Percentiles rank a stretch among this genome's conserved stretches.
Conservation (phyloP, 2,113 vertebrate genomes). For the Prolemur simus region DNA sequence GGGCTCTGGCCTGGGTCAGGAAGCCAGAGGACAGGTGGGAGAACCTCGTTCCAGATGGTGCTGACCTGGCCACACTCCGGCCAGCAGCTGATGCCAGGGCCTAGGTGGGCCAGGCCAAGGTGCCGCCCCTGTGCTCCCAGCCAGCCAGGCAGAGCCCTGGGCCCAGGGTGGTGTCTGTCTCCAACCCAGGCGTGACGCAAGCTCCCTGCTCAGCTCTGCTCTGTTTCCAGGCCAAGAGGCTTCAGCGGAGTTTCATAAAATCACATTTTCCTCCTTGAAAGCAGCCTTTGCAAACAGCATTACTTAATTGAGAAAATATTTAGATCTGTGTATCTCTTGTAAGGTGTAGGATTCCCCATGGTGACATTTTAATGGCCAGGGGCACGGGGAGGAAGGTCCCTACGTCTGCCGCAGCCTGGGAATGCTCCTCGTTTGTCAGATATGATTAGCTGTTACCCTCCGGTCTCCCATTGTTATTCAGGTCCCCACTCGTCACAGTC, state of each 20-base stretch:
- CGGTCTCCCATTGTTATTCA: conserved; percentile 76
- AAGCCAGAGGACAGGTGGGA: background rate
- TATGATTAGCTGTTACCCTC: conserved; percentile 78
- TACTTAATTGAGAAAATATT: conserved; percentile 73
- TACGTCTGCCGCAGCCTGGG: conserved; percentile 53
- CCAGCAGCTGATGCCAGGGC: background rate
- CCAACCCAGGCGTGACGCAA: background rate
- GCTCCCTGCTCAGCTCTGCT: background rate
- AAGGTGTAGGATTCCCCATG: conserved; percentile 45
- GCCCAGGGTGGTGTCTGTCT: background rate
- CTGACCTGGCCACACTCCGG: background rate
- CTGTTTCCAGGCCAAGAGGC: background rate
- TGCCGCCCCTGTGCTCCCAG: background rate
- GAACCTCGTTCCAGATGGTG: background rate
- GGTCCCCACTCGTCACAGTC: conserved; percentile 73
- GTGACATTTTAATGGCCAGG: conserved; percentile 71
- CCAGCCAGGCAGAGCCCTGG: background rate
- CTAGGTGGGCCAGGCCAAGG: background rate
- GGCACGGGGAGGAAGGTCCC: conserved; percentile 61
- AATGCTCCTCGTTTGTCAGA: conserved; percentile 80
- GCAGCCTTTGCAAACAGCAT: conserved; percentile 25
- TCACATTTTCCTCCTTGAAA: conserved; percentile 23
- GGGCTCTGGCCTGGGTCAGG: background rate
- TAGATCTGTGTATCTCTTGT: conserved; percentile 69
- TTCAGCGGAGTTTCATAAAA: background rate